phyloP scores from a whole-genome alignment of 1,140 invertebrate species.

The Leptopilina boulardi region DNA sequence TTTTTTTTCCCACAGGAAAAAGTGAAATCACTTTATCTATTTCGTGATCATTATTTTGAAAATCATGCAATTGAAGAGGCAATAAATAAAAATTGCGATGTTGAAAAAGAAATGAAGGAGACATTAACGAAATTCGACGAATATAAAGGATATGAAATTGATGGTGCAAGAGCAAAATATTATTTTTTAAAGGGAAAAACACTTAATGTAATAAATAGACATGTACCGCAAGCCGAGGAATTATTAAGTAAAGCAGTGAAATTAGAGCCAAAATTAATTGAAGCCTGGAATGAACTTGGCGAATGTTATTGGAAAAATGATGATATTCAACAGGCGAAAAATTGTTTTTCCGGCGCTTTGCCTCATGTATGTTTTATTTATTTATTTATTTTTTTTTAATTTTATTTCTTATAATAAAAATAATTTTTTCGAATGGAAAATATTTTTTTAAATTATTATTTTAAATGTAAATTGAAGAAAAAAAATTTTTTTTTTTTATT shows the following conservation, averaged over 20 bases:
- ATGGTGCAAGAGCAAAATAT: conserved; percentile 81
- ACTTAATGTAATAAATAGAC: conserved; percentile 85
- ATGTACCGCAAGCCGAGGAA: conserved; percentile 83
- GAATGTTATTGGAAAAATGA: conserved; percentile 94
- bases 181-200: conserved; percentile 86
- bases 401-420: conserved; percentile 28
- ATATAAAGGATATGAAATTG: conserved; percentile 80
- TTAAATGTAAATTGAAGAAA: neutral
- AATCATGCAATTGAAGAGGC: conserved; percentile 83
- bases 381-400: conserved; percentile 30
- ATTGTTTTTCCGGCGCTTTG: conserved; percentile 89
- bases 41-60: conserved; percentile 88
- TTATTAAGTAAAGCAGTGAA: conserved; percentile 89
- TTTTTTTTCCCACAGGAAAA: conserved; percentile 74
- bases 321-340: conserved; percentile 87
- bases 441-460: conserved; percentile 20
- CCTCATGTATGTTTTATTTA: conserved; percentile 81
- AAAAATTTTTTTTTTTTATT: neutral
- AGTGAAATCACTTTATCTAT: conserved; percentile 82
- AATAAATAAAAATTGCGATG: conserved; percentile 79
- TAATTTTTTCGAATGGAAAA: neutral
- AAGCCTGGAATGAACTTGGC: conserved; percentile 93
- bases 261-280: conserved; percentile 86
- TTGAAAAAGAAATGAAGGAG: conserved; percentile 81
- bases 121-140: conserved; percentile 81